These are phyloP conservation scores for Hyperoodon ampullatus DNA, from an alignment of 2,113 vertebrate genomes.

Conservation along the genomic window DNA sequence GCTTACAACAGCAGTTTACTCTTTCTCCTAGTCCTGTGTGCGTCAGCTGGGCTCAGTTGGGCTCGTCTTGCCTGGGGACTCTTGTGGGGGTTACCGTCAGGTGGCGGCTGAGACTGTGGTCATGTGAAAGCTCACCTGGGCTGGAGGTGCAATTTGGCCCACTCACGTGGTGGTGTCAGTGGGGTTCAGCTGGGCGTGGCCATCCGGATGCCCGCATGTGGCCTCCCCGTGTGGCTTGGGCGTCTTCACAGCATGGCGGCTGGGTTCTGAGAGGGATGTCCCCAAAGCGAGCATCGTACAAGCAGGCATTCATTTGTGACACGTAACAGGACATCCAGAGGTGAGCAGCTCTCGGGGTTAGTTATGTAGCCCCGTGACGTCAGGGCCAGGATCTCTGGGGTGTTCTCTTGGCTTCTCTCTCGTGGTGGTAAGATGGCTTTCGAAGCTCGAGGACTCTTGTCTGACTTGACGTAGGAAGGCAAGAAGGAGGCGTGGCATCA, in stretches of 20 bases:
- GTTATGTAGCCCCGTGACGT: not conserved
- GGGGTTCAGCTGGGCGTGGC: too few species aligned
- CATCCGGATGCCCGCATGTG: rapidly evolving
- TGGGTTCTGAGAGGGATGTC: not conserved
- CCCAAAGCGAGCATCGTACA: rapidly evolving
- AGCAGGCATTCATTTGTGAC: not conserved
- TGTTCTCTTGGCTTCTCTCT: not conserved
- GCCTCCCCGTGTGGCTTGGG: rapidly evolving
- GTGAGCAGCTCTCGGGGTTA: too few species aligned
- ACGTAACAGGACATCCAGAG: not conserved
- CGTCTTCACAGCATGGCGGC: not conserved
- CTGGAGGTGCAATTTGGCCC: not conserved
- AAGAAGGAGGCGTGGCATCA: not conserved
- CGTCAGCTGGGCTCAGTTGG: not conserved
- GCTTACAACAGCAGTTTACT: not conserved
- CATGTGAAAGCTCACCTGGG: not conserved
- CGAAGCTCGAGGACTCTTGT: not conserved
- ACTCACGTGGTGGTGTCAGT: rapidly evolving
- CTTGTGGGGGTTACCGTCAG: not conserved
- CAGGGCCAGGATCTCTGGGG: not conserved
- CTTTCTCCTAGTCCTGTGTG: rapidly evolving
- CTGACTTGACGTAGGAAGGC: not conserved
- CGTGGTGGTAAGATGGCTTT: not conserved
- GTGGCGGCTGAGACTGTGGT: not conserved
- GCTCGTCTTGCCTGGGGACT: not conserved